Base-by-base conservation (phyloP, 2,797 vertebrate species). In the Sebastes jordani region DNA sequence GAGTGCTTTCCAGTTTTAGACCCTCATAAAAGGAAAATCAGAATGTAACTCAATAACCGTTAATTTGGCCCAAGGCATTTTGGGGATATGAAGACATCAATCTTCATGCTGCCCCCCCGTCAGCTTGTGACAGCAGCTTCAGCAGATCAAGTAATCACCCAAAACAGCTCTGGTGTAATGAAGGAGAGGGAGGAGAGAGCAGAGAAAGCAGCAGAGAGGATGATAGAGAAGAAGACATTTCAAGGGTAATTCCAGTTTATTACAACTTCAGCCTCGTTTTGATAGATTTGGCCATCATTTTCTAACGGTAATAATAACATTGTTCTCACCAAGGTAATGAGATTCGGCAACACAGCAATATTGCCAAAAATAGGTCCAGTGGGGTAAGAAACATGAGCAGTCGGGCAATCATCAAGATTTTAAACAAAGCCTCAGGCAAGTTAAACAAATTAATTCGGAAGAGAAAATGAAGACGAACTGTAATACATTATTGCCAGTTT, bases 31-130 rank as follows among this genome's bases (percentile, higher is more conserved):
- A 81, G 82, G 38, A 68, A 78, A 78, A 89, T 86, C 68, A 66
- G 72, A 68, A 83, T 81, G 86, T 82, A 93, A 91, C 89, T 84
- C 76, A 88, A 91, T 92, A 84, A 91, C 84, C 66, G 69, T 76
- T 91, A 89, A 93, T 92, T 90, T 90, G 85, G 86, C 92, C 86
- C 81, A 0, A 60, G 87, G 90, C 86, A 69, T 87, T 91, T 78
- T 7, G 8, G 78, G 83, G 82, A 92, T 87, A 93, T 91, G 89
- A 92, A 93, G 87, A 89, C 87, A 92, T 95, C 87, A 85, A 90
- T 93, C 92, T 85, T 79, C 22, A 63, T 62, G 22, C 20, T 20
- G 27, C 7, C 18, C 29, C 27, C 13, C 27, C 7, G 25, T 74
- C 73, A 65, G 67, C 76, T 60, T 58, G 34, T 76, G 82, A 86